A percentile compares a stretch with the other conserved stretches of the same genome.
Evolutionary conservation across 1,140 invertebrate species (phyloP).

Genomic region (Drosophila willistoni): DNA sequence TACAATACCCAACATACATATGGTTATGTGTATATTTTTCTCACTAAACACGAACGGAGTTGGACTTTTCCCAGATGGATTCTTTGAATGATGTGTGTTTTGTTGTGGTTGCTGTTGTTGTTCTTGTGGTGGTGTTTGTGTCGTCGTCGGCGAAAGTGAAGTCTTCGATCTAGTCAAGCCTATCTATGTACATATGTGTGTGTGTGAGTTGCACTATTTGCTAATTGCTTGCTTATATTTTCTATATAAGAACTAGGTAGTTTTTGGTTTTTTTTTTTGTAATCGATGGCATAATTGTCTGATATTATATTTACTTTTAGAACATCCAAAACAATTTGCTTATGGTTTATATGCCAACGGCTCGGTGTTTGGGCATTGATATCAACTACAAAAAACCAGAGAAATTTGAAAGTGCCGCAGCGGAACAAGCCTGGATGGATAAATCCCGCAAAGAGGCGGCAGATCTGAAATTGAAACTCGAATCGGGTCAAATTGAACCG

Average conservation of each 20-base stretch:
- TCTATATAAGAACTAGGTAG: neutral
- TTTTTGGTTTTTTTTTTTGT: neutral
- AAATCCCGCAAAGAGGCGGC: slow-evolving; percentile 85
- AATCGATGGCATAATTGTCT: slow-evolving; percentile 8
- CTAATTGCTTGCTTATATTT: slow-evolving; percentile 7
- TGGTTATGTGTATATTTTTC: neutral
- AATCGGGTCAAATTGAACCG: slow-evolving; percentile 86
- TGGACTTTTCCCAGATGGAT: too few relatives aligned
- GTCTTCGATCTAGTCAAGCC: neutral
- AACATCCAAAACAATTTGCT: slow-evolving; percentile 82
- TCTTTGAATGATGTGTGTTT: too few relatives aligned
- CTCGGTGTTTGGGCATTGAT: slow-evolving; percentile 86
- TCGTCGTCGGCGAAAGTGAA: neutral
- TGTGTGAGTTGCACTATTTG: neutral
- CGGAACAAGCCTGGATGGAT: slow-evolving; percentile 86
- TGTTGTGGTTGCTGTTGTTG: too few relatives aligned
- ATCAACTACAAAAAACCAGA: slow-evolving; percentile 84
- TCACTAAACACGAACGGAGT: neutral
- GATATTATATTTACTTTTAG: slow-evolving; percentile 14
- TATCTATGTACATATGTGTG: neutral
- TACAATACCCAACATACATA: too few relatives aligned
- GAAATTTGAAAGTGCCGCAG: slow-evolving; percentile 84
- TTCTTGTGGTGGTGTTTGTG: neutral
- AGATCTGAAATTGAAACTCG: slow-evolving; percentile 82
- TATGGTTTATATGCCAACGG: slow-evolving; percentile 85